Conservation (phyloP, 2,113 vertebrate species). For the Hippoglossus stenolepis region DNA sequence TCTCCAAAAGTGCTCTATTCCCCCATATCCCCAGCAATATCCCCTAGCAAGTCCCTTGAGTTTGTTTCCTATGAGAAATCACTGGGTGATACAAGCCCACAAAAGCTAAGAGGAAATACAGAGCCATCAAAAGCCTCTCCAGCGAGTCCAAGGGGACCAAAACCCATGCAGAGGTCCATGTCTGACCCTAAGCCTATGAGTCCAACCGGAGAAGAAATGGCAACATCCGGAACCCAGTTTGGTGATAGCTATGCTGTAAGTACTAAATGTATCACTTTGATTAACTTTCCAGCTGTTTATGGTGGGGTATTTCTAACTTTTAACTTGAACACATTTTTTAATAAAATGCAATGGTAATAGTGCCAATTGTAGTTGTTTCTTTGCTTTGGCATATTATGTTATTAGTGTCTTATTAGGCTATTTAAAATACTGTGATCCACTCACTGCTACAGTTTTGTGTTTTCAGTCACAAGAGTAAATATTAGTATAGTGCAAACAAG, state of each 20-base stretch:
- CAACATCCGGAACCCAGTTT: constrained; percentile 90
- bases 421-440: too few species aligned
- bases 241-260: constrained; percentile 93
- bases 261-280: constrained; percentile 20
- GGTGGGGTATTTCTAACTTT: too few species aligned
- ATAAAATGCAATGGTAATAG: too few species aligned
- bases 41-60: constrained; percentile 95
- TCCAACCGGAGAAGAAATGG: constrained; percentile 93
- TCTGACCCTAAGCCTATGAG: constrained; percentile 97
- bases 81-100: constrained; percentile 90
- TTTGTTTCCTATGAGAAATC: constrained; percentile 97
- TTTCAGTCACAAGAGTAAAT: neutral
- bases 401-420: too few species aligned
- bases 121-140: constrained; percentile 88
- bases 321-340: neutral
- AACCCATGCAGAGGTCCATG: constrained; percentile 95
- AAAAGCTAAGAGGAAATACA: constrained; percentile 87
- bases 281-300: neutral
- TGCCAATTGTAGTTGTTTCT: too few species aligned
- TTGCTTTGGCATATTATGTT: too few species aligned
- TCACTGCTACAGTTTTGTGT: too few species aligned
- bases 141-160: constrained; percentile 89
- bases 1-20: constrained; percentile 98
- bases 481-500: neutral
- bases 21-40: constrained; percentile 93